Conservation (phyloP, 2,113 vertebrate species). For the Corydoras sp. region DNA sequence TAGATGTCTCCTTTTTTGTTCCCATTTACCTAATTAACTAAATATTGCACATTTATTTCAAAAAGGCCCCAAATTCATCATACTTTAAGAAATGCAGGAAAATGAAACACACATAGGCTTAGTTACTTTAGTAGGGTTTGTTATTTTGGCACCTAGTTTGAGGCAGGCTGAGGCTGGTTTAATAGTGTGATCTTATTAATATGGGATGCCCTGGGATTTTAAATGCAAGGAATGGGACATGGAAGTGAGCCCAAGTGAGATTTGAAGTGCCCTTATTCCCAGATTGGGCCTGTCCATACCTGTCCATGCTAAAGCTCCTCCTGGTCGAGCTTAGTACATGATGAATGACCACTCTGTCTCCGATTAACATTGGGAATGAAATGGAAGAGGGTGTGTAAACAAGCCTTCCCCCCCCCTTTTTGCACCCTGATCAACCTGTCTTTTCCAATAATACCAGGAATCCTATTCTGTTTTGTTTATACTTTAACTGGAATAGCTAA, state of each 20-base stretch:
- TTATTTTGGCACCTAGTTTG: slow-evolving; percentile 33
- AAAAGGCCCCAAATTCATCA: slow-evolving; percentile 5
- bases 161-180: slow-evolving; percentile 31
- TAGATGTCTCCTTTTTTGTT: not conserved
- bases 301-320: slow-evolving; percentile 26
- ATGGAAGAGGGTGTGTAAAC: slow-evolving; percentile 15
- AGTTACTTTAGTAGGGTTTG: slow-evolving; percentile 9
- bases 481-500: not conserved
- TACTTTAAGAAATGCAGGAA: slow-evolving; percentile 10
- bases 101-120: not conserved
- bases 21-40: slow-evolving; percentile 11
- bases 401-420: not conserved
- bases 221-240: slow-evolving; percentile 14
- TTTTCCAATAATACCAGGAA: too few relatives aligned
- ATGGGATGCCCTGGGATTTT: slow-evolving; percentile 29
- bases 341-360: slow-evolving; percentile 37
- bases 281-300: slow-evolving; percentile 33
- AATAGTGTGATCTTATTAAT: slow-evolving; percentile 37
- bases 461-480: too few relatives aligned
- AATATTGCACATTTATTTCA: not conserved
- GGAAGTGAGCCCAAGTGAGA: slow-evolving; percentile 12
- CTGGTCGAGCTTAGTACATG: slow-evolving; percentile 26
- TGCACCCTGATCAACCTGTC: not conserved
- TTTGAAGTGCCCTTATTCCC: slow-evolving; percentile 36
- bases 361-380: slow-evolving; percentile 22